phyloP scores from a whole-genome alignment of 2,113 vertebrate species.

The Oophaga pumilio region DNA sequence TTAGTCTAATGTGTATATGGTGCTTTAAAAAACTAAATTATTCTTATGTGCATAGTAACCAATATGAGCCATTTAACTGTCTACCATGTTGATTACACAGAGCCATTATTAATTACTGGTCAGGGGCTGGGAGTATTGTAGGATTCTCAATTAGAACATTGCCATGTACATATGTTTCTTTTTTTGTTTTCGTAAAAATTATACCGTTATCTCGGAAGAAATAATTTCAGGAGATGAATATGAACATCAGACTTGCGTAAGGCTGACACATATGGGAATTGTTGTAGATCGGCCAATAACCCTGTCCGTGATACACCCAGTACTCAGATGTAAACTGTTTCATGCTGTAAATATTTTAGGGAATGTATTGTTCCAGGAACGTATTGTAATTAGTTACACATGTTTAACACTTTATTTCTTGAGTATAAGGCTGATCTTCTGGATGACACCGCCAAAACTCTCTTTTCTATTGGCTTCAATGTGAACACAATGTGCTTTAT shows the following conservation, averaged over 20 bases:
- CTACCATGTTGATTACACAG: background rate
- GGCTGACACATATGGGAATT: conserved; percentile 26
- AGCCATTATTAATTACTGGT: background rate
- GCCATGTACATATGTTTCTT: background rate
- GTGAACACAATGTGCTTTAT: background rate
- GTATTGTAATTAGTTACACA: conserved; percentile 5
- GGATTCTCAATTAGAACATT: background rate
- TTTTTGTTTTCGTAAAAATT: background rate
- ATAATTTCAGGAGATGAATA: background rate
- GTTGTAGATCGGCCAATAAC: background rate
- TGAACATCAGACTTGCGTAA: background rate
- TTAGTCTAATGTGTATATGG: too few species aligned
- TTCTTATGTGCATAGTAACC: too few species aligned
- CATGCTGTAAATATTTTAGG: background rate
- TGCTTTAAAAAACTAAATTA: too few species aligned
- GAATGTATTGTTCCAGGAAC: background rate
- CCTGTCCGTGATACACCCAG: background rate
- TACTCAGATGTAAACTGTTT: background rate
- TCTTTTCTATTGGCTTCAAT: background rate
- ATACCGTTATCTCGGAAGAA: background rate
- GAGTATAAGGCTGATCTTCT: background rate
- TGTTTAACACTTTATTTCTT: conserved; percentile 8
- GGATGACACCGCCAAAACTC: background rate
- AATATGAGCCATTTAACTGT: background rate
- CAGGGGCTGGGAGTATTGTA: background rate